Percentiles rank a stretch among this genome's conserved stretches.
Conservation (phyloP, 2,113 vertebrate genomes). For the Sinocyclocheilus maitianheensis region DNA sequence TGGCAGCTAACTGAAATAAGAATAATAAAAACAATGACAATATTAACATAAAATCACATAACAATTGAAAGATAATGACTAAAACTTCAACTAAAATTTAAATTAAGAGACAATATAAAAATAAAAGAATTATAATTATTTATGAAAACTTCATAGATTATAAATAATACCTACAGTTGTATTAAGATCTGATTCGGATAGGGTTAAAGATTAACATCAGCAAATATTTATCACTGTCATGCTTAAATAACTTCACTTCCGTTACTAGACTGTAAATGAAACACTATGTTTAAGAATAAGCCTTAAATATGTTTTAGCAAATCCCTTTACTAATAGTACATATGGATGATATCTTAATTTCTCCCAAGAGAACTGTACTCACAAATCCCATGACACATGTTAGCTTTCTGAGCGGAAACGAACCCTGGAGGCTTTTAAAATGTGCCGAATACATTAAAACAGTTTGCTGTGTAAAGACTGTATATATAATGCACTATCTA, state of each 20-base stretch:
- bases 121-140: background rate
- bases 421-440: constrained; percentile 9
- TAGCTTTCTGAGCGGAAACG: constrained; percentile 12
- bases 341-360: constrained; percentile 24
- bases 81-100: too few relatives aligned
- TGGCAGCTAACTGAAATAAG: too few relatives aligned
- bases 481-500: constrained; percentile 2
- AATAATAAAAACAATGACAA: too few relatives aligned
- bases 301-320: constrained; percentile 4
- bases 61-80: too few relatives aligned
- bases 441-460: constrained; percentile 4
- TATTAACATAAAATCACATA: too few relatives aligned
- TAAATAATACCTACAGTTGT: background rate
- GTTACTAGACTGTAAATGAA: background rate
- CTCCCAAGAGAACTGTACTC: background rate
- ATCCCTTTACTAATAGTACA: constrained; percentile 35
- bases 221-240: background rate
- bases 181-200: background rate
- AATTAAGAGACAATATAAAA: too few relatives aligned
- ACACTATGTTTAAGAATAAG: constrained; percentile 6
- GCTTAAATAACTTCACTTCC: background rate
- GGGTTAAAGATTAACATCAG: background rate
- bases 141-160: background rate
- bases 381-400: constrained; percentile 6
- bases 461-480: background rate